Evolutionary conservation across 2,888 invertebrate genomes (phyloP).

Genomic region (Andrena flavipes): DNA sequence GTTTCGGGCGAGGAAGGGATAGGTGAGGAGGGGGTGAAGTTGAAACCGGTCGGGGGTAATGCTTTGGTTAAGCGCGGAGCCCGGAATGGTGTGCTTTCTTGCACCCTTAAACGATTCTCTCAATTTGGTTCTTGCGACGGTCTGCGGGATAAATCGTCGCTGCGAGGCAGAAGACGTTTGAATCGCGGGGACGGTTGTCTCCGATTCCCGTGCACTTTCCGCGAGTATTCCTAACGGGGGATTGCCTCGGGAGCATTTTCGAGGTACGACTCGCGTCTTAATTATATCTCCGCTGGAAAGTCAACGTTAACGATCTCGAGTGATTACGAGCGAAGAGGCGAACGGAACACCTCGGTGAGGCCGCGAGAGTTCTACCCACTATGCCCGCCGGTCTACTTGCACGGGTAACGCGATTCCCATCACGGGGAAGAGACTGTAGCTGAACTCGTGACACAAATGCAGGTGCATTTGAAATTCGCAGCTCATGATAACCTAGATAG

Average conservation of each 20-base stretch:
- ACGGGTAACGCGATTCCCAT: no score
- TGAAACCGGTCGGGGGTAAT: constrained; percentile 53
- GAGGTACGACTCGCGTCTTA: neutral
- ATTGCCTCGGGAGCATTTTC: no score
- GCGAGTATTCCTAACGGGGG: neutral
- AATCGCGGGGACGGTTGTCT: neutral
- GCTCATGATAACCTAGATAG: constrained; percentile 18
- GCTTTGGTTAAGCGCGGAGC: constrained; percentile 63
- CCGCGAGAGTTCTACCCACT: no score
- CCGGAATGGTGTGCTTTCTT: constrained; percentile 55
- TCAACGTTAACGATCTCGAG: neutral
- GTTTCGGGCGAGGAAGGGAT: constrained; percentile 28
- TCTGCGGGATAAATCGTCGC: constrained; percentile 54
- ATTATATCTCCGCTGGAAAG: neutral
- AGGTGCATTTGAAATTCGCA: constrained; percentile 16
- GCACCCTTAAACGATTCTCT: constrained; percentile 59
- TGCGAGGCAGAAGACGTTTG: constrained; percentile 9
- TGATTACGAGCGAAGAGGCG: no score
- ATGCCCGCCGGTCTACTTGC: no score
- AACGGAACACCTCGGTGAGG: no score
- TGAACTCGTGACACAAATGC: constrained; percentile 1
- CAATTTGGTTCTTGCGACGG: constrained; percentile 59
- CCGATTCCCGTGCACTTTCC: neutral
- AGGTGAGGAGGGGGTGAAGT: constrained; percentile 39
- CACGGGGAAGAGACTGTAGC: neutral